Conservation (phyloP, 2,797 vertebrate genomes). For the Mormyrops boulengeri region DNA sequence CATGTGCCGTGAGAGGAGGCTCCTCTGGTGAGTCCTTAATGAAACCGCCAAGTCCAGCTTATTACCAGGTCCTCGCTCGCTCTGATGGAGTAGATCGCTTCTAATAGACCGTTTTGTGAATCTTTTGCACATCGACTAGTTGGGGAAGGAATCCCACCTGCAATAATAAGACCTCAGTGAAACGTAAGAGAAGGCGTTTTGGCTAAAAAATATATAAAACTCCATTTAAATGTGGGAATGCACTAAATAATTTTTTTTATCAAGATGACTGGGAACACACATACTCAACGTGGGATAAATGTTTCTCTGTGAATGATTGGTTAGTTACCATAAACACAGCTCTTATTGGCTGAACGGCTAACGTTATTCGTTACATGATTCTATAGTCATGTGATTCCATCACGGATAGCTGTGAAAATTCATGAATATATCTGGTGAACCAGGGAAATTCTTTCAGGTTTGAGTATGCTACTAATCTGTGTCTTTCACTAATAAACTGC, state of each 20-base stretch:
- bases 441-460: neutral
- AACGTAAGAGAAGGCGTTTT: neutral
- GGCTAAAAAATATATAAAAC: neutral
- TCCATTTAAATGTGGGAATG: neutral
- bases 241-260: neutral
- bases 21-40: neutral
- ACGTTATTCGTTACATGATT: neutral
- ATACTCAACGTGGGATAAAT: neutral
- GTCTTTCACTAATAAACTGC: neutral
- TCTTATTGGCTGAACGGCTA: neutral
- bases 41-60: neutral
- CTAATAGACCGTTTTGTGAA: neutral
- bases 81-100: neutral
- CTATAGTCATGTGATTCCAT: neutral
- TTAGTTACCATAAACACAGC: neutral
- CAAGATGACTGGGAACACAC: neutral
- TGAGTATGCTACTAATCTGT: neutral
- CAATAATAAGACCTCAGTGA: neutral
- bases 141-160: neutral
- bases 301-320: neutral
- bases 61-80: neutral
- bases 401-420: neutral
- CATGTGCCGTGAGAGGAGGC: neutral
- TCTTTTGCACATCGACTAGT: neutral
- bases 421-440: neutral